A percentile compares a stretch with the other conserved stretches of the same genome.
phyloP scores from a whole-genome alignment of 1,140 invertebrate genomes.

The Caenorhabditis tropicalis region DNA sequence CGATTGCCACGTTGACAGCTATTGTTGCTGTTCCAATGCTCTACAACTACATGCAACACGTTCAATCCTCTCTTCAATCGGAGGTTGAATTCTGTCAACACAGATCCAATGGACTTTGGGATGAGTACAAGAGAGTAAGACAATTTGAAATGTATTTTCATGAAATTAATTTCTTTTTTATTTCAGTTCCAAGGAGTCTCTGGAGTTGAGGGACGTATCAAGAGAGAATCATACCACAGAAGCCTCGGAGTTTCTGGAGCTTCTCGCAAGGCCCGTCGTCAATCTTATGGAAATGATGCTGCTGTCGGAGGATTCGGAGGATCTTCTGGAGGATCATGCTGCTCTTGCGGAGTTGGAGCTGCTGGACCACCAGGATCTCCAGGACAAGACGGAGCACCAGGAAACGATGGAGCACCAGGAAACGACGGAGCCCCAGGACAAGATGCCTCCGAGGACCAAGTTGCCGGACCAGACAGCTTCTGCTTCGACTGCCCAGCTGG shows the following conservation, averaged over 20 bases:
- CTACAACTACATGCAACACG: constrained; percentile 62
- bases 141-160: not conserved
- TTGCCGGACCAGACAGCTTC: constrained; percentile 63
- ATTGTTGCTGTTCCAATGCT: constrained; percentile 60
- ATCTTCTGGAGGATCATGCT: constrained; percentile 51
- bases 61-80: constrained; percentile 57
- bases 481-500: constrained; percentile 61
- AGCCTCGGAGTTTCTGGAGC: constrained; percentile 40
- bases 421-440: constrained; percentile 45
- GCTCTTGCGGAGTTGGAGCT: constrained; percentile 51
- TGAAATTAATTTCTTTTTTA: too few relatives aligned
- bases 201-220: constrained; percentile 44
- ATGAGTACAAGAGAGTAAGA: constrained; percentile 52
- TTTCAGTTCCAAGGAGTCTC: constrained; percentile 43
- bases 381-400: constrained; percentile 55
- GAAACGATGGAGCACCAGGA: constrained; percentile 47
- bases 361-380: constrained; percentile 53
- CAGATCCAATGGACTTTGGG: constrained; percentile 53
- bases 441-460: not conserved
- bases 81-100: constrained; percentile 56
- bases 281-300: constrained; percentile 52
- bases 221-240: constrained; percentile 48
- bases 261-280: constrained; percentile 47
- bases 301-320: constrained; percentile 51
- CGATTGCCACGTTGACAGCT: constrained; percentile 57